These are phyloP conservation scores for Periophthalmus modestus DNA, from an alignment of 2,113 vertebrate species.

Conservation along the genomic window DNA sequence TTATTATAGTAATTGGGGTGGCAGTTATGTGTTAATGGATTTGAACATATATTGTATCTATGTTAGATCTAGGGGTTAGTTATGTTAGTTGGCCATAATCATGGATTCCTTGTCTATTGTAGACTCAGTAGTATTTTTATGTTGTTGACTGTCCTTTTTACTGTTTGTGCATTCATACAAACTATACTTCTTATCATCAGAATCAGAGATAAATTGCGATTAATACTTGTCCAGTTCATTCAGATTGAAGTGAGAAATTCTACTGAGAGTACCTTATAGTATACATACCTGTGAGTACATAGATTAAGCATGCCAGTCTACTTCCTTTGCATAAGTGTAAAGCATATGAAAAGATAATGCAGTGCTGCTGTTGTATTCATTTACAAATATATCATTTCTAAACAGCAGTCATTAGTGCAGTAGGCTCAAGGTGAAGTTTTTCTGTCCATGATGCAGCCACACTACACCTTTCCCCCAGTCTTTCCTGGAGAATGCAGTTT, in stretches of 20 bases:
- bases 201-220: too few species aligned
- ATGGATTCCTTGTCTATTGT: too few species aligned
- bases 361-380: not conserved
- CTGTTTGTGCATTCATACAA: not conserved
- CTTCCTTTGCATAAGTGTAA: not conserved
- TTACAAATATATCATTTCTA: not conserved
- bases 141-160: not conserved
- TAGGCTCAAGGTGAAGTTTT: slow-evolving; percentile 9
- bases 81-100: too few species aligned
- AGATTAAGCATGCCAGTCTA: not conserved
- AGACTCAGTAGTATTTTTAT: too few species aligned
- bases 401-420: not conserved
- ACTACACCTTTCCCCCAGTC: slow-evolving; percentile 39
- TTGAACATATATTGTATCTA: not conserved
- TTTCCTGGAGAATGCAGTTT: slow-evolving; percentile 63
- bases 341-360: not conserved
- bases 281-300: not conserved
- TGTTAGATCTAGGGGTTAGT: not conserved
- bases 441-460: slow-evolving; percentile 7
- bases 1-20: not conserved
- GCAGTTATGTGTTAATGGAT: not conserved
- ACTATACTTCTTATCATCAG: not conserved
- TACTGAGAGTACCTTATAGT: not conserved
- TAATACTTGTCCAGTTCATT: too few species aligned
- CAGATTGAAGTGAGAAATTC: not conserved